A percentile compares a stretch with the other conserved stretches of the same genome.
Evolutionary conservation across 2,113 vertebrate species (phyloP).

Genomic region (Sardina pilchardus): DNA sequence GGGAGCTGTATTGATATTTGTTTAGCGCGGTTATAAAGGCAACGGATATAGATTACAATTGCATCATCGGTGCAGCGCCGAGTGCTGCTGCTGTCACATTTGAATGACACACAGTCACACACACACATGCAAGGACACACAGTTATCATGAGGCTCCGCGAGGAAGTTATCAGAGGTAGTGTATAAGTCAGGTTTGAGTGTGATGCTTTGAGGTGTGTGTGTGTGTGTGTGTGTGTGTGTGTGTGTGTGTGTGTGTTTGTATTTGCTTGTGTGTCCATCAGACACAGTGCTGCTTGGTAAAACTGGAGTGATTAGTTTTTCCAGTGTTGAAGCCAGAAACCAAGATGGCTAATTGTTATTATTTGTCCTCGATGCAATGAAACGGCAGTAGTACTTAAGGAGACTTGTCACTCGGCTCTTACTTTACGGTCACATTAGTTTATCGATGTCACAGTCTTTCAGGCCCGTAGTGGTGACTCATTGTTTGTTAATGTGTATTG

Average conservation of each 20-base stretch:
- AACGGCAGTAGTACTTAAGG: neutral
- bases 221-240: constrained; percentile 20
- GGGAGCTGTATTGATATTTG: constrained; percentile 73
- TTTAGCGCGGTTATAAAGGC: constrained; percentile 73
- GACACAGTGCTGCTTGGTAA: neutral
- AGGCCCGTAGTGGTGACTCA: neutral
- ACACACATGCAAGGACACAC: constrained; percentile 54
- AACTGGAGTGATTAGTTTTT: neutral
- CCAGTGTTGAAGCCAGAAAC: neutral
- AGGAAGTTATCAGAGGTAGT: constrained; percentile 71
- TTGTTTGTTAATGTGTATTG: constrained; percentile 20
- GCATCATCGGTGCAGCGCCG: constrained; percentile 64
- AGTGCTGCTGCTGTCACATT: neutral
- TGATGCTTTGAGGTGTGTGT: constrained; percentile 19
- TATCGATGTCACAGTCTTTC: neutral
- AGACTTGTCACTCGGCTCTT: neutral
- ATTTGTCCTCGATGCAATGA: neutral
- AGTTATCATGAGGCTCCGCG: constrained; percentile 62
- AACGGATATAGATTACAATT: constrained; percentile 72
- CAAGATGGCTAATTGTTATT: neutral
- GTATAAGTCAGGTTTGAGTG: constrained; percentile 66
- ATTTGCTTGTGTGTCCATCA: neutral
- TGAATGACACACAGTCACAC: constrained; percentile 39
- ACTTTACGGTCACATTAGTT: neutral
- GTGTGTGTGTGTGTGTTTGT: neutral